These are phyloP conservation scores for Euthynnus affinis DNA, from an alignment of 2,797 vertebrate genomes.

Conservation along the genomic window DNA sequence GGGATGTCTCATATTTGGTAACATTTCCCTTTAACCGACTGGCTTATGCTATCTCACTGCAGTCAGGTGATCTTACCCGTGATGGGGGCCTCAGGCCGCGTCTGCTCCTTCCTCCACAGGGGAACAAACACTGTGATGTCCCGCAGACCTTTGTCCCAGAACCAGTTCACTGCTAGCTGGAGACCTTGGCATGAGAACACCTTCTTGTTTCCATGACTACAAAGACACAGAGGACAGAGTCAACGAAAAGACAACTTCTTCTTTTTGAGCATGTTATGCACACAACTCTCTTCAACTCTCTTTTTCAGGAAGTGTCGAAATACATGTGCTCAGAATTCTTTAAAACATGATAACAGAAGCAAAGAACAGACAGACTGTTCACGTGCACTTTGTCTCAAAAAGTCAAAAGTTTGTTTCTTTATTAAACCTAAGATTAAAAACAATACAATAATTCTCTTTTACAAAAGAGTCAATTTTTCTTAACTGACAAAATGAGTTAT, in stretches of 20 bases:
- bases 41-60: no score
- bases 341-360: conserved; percentile 24
- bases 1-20: not conserved
- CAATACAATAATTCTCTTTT: not conserved
- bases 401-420: no score
- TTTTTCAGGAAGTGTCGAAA: conserved; percentile 63
- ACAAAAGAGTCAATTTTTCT: not conserved
- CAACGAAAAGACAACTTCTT: conserved; percentile 40
- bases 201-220: conserved; percentile 94
- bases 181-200: conserved; percentile 94
- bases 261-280: conserved; percentile 36
- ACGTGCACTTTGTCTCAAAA: not conserved
- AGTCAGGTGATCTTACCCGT: conserved; percentile 82
- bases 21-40: not conserved
- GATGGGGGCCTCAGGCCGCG: conserved; percentile 89
- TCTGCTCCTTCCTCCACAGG: conserved; percentile 93
- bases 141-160: conserved; percentile 90
- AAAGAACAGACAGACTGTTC: not conserved
- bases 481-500: not conserved
- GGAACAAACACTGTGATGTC: conserved; percentile 96
- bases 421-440: not conserved
- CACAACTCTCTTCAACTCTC: conserved; percentile 5
- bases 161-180: conserved; percentile 94
- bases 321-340: not conserved
- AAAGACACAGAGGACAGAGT: conserved; percentile 55